These are phyloP conservation scores for Rotaria socialis DNA, from an alignment of 2,888 invertebrate species.

Conservation along the genomic window DNA sequence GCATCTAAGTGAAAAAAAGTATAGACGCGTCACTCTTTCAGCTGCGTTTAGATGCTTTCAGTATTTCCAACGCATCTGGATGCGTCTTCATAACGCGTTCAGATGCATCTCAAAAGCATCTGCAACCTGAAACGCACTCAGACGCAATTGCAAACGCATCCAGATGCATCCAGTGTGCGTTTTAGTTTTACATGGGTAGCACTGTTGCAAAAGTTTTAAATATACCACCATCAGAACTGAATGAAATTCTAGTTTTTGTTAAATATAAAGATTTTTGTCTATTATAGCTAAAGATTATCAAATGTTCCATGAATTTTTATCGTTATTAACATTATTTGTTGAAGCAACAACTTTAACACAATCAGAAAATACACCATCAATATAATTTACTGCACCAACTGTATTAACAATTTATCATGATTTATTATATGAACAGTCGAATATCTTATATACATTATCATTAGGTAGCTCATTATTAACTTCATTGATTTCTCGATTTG, in stretches of 20 bases:
- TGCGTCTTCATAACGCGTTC: too few species aligned
- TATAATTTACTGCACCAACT: not conserved
- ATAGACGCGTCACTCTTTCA: too few species aligned
- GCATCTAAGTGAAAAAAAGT: too few species aligned
- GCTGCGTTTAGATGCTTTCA: too few species aligned
- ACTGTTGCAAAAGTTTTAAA: not conserved
- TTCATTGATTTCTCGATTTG: not conserved
- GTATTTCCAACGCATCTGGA: not conserved
- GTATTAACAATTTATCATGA: too few species aligned
- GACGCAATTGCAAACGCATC: too few species aligned
- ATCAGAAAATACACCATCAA: not conserved
- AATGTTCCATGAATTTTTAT: not conserved
- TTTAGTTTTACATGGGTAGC: not conserved
- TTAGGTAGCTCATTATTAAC: too few species aligned
- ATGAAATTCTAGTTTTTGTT: not conserved
- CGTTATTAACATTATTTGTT: not conserved
- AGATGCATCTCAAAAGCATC: too few species aligned
- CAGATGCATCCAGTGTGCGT: too few species aligned
- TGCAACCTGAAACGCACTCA: too few species aligned
- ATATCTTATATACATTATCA: too few species aligned
- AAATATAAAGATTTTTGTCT: constrained; percentile 4
- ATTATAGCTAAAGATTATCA: not conserved
- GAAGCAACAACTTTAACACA: not conserved
- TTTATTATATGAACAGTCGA: too few species aligned
- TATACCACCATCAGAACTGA: not conserved